Evolutionary conservation across 53 echinoderm and acorn worm species (phyloP), one percentile per base, ranked within the genome.

Genomic region (Temnopleurus reevesii): DNA sequence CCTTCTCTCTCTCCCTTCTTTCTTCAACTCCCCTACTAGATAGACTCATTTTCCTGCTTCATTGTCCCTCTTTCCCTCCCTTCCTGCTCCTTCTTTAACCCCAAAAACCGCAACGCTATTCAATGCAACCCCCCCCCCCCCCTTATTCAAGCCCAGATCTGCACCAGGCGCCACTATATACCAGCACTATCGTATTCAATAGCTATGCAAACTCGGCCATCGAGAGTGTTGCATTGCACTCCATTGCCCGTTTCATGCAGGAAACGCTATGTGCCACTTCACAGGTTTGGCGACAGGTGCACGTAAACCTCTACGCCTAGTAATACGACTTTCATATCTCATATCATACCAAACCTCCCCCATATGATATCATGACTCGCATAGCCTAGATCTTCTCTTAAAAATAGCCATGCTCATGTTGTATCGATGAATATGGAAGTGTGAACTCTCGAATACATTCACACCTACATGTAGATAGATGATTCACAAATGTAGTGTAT

Each of bases 261-360:
- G 71, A 71, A 71, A 71, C 23, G 71, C 38, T 38, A 71, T 71
- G 71, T 71, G 71, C 71, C 71, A n/a, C 41, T 71, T 71, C 71
- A 71, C 71, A 41, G 43, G 36, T 71, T 15, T 9, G 38, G 41
- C 21, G 71, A 71, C 71, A 71, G 71, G 71, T 71, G 71, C 71
- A 71, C 23, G n/a, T n/a, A n/a, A 19, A 41, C 71, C 71, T 4
- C 71, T 71, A 71, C 41, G 71, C 71, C 0, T 38, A 41, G 71
- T 41, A 71, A 38, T 12, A 41, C 43, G 3, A 71, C 71, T 71
- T 38, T 71, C 71, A 71, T 41, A 36, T 71, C 71, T 41, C 18
- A 36, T 71, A 71, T 38, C 71, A 71, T 71, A 15, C 71, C 71
- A 38, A 0, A n/a, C n/a, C n/a, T n/a, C n/a, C n/a, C n/a, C n/a